Percentiles rank a stretch among this genome's conserved stretches.
Evolutionary conservation across 1,140 invertebrate species (phyloP).

Genomic region (silkworm (Bombyx mori)): ASM3026992v2 NC_085121.1:8008501-8009000

Average conservation of each 20-base stretch:
- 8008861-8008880: constrained; percentile 25
- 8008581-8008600: constrained; percentile 40
- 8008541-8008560: constrained; percentile 66
- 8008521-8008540: constrained; percentile 62
- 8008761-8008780: constrained; percentile 71
- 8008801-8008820: constrained; percentile 63
- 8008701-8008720: constrained; percentile 34
- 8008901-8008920: constrained; percentile 26
- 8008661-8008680: constrained; percentile 30
- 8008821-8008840: constrained; percentile 72
- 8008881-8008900: constrained; percentile 55
- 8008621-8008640: constrained; percentile 33
- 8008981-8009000: constrained; percentile 21
- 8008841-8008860: constrained; percentile 48
- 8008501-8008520: constrained; percentile 62
- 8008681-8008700: constrained; percentile 24
- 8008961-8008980: constrained; percentile 10
- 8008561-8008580: constrained; percentile 42
- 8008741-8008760: constrained; percentile 69
- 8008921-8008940: constrained; percentile 16
- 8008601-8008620: constrained; percentile 48
- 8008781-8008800: constrained; percentile 61
- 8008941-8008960: constrained; percentile 15
- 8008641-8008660: constrained; percentile 23
- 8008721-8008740: constrained; percentile 67